Evolutionary conservation across 2,113 vertebrate genomes (phyloP).

Genomic region (Brachyistius frenatus): DNA sequence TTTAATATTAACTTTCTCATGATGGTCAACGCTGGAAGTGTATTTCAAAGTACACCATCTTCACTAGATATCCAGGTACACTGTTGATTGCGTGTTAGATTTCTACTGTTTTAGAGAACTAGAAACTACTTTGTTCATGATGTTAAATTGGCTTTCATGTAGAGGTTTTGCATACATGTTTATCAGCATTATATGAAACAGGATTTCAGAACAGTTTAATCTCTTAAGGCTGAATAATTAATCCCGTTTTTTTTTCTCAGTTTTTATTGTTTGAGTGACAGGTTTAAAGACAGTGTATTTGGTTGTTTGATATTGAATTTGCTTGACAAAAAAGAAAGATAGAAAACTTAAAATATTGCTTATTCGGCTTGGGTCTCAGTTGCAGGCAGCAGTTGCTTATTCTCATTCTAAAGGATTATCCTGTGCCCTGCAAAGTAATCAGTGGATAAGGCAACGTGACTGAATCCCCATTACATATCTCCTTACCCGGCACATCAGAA

Average conservation of each 20-base stretch:
- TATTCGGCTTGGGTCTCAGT: slow-evolving; percentile 59
- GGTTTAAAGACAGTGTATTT: neutral
- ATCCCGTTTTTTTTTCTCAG: neutral
- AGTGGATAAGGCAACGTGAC: slow-evolving; percentile 80
- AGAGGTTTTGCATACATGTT: neutral
- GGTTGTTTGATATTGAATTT: neutral
- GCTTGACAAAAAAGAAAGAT: slow-evolving; percentile 1
- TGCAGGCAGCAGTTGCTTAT: slow-evolving; percentile 77
- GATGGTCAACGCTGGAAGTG: neutral
- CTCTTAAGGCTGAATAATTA: neutral
- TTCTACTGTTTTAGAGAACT: neutral
- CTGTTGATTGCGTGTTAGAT: neutral
- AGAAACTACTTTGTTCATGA: neutral
- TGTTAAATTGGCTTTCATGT: slow-evolving; percentile 1
- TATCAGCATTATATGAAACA: too few relatives aligned
- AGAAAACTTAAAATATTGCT: slow-evolving; percentile 28
- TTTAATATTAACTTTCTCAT: slow-evolving; percentile 30
- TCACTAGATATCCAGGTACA: slow-evolving; percentile 36
- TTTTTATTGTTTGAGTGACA: neutral
- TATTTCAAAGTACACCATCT: slow-evolving; percentile 24
- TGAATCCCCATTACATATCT: slow-evolving; percentile 77
- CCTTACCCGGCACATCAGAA: slow-evolving; percentile 49
- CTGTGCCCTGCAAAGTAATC: slow-evolving; percentile 76
- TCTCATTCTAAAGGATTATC: slow-evolving; percentile 81
- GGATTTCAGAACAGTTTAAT: neutral